Percentiles rank a stretch among this genome's conserved stretches.
These are phyloP conservation scores for Scaptomyza montana DNA, from an alignment of 1,140 invertebrate species.

Conservation along the genomic window DNA sequence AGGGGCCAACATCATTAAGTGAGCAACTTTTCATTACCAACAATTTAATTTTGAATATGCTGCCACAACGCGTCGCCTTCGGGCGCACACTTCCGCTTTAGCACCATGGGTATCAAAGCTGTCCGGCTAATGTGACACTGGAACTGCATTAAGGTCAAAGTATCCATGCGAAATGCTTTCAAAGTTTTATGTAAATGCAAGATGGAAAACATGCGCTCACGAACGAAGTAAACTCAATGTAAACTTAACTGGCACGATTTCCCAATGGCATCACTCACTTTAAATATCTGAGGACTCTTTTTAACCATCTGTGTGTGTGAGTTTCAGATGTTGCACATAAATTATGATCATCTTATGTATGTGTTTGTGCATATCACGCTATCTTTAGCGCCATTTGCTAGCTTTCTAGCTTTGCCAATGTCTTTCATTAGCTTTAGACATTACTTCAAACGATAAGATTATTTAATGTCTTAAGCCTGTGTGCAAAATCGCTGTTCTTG, in stretches of 20 bases:
- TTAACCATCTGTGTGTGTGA: background rate
- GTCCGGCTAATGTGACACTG: constrained; percentile 46
- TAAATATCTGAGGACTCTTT: constrained; percentile 14
- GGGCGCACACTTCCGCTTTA: constrained; percentile 48
- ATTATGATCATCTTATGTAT: background rate
- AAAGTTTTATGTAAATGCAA: constrained; percentile 12
- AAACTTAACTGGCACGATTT: background rate
- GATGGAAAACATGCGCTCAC: constrained; percentile 1
- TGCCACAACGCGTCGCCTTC: constrained; percentile 22
- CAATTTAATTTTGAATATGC: constrained; percentile 55
- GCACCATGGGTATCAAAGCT: background rate
- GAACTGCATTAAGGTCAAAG: constrained; percentile 64
- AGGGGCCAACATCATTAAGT: constrained; percentile 52
- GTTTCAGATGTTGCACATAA: background rate
- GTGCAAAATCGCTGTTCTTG: constrained; percentile 3
- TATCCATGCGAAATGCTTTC: constrained; percentile 16
- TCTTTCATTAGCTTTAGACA: background rate
- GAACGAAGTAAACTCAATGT: constrained; percentile 7
- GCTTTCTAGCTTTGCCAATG: background rate
- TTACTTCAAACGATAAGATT: background rate
- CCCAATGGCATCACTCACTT: constrained; percentile 17
- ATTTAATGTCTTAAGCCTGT: background rate
- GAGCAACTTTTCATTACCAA: constrained; percentile 71
- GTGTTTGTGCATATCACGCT: background rate
- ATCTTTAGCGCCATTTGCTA: constrained; percentile 8